Evolutionary conservation across 1,140 invertebrate species (phyloP), one percentile per base, ranked within the genome.

Genomic region (Maconellicoccus hirsutus): DNA sequence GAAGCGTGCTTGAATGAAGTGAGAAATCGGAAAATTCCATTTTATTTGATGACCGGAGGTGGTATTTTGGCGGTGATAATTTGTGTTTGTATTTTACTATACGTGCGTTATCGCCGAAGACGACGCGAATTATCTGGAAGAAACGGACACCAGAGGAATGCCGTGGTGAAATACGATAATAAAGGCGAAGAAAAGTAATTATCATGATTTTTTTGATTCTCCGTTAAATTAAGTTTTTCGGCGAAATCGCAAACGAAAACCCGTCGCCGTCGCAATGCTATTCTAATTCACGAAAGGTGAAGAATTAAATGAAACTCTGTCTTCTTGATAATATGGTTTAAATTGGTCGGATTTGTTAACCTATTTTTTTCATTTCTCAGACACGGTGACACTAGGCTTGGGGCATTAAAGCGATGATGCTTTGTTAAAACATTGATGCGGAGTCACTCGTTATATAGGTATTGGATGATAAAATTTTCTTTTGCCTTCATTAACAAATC

Each of bases 161-260:
- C 61, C 3, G 10, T 8, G 14, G 61, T 66, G 10, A 66, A 66
- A 23, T 66, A 66, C 21, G 61, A 66, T 4, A 26, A 66, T 19
- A 66, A 66, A 66, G 10, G 10, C 22, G 61, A 66, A 10, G 61
- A 66, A 26, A 66, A 66, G 61, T 66, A 66, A 66, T 66, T 66
- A 26, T 16, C 52, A 4, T n/a, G n/a, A n/a, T n/a, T n/a, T n/a
- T n/a, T n/a, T n/a, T n/a, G n/a, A n/a, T n/a, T n/a, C n/a, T n/a
- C n/a, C n/a, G n/a, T n/a, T n/a, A n/a, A n/a, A n/a, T n/a, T n/a
- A n/a, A n/a, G n/a, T 59, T n/a, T 59, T 59, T 22, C 16, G 52
- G 4, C 52, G n/a, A n/a, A n/a, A n/a, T 59, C 52, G 52, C n/a
- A 19, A 7, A 33, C 29, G 29, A 33, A 33, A 33, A 33, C 29